Evolutionary conservation across 2,113 vertebrate species (phyloP).

Genomic region (Craseonycteris thonglongyai): DNA sequence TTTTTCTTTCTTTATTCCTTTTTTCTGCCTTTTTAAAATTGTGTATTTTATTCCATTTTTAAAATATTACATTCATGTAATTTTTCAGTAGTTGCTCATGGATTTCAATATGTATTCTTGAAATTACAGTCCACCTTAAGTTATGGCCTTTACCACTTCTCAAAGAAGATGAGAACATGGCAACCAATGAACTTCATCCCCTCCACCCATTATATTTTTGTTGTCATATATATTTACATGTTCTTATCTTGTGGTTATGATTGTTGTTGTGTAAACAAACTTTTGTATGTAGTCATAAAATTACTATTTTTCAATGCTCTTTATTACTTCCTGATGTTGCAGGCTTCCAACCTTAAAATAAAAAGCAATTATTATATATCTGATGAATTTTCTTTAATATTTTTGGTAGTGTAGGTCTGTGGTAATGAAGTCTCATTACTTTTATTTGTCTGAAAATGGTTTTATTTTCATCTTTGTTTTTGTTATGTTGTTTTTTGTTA

Average conservation of each 20-base stretch:
- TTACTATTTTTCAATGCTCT: not conserved
- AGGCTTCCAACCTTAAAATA: not conserved
- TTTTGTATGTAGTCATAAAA: not conserved
- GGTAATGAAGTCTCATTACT: too few species aligned
- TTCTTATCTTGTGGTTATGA: not conserved
- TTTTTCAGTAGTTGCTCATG: not conserved
- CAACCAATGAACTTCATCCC: not conserved
- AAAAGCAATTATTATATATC: not conserved
- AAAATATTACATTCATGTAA: not conserved
- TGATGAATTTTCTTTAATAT: not conserved
- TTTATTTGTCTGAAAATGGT: not conserved
- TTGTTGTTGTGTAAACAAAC: not conserved
- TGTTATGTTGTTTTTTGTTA: too few species aligned
- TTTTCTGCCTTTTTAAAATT: not conserved
- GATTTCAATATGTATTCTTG: not conserved
- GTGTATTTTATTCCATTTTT: too few species aligned
- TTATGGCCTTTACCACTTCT: not conserved
- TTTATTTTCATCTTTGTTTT: too few species aligned
- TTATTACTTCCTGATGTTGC: not conserved
- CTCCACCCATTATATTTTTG: not conserved
- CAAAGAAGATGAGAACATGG: not conserved
- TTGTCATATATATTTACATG: too few species aligned
- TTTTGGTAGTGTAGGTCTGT: too few species aligned
- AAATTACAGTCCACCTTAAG: not conserved
- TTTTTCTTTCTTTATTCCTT: not conserved